A percentile compares a stretch with the other conserved stretches of the same genome.
Conservation (phyloP, 2,113 vertebrate species). For the Megaceryle maxima region DNA sequence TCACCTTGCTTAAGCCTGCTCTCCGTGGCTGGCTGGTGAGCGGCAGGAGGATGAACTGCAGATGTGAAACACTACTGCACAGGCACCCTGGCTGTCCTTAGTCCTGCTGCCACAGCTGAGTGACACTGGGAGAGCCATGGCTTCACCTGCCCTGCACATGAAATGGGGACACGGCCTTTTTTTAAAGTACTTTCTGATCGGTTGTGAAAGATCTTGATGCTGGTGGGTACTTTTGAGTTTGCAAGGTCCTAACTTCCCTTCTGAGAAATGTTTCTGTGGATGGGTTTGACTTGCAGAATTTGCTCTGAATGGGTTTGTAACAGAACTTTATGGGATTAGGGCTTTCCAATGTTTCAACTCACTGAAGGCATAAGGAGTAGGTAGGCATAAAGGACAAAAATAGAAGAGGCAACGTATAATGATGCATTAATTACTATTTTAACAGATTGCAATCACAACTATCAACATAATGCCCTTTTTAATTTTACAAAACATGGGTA, state of each 20-base stretch:
- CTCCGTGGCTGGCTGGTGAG: accelerated
- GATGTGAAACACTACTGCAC: background rate
- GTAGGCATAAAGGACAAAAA: background rate
- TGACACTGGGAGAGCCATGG: accelerated
- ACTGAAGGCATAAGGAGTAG: background rate
- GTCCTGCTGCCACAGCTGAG: background rate
- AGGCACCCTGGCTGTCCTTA: background rate
- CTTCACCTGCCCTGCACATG: background rate
- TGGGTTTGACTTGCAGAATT: background rate
- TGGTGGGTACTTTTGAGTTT: background rate
- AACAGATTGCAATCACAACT: background rate
- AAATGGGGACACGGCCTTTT: background rate
- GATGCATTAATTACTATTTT: background rate
- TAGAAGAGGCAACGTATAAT: background rate
- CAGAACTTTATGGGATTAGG: accelerated
- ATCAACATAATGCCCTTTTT: background rate
- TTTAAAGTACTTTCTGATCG: background rate
- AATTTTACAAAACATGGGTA: background rate
- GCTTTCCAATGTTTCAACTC: background rate
- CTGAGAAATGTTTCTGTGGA: background rate
- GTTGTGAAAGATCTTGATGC: background rate
- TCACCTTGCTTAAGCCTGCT: background rate
- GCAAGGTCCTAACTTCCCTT: background rate
- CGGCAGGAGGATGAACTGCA: background rate
- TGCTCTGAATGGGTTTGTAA: background rate